A percentile compares a stretch with the other conserved stretches of the same genome.
Conservation (phyloP, 2,888 invertebrate species). For the Hirtodrosophila confusa region DNA sequence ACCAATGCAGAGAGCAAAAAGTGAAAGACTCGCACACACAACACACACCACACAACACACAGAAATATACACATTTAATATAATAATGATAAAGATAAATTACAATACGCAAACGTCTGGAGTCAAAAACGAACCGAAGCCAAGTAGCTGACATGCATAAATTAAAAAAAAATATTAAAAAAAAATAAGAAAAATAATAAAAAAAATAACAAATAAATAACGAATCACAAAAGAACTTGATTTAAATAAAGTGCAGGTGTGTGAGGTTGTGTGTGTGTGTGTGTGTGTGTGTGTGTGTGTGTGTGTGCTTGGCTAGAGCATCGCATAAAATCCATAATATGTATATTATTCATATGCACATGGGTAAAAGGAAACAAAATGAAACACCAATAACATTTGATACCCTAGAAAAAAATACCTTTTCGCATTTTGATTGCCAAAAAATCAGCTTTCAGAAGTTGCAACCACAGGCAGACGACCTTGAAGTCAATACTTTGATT, state of each 20-base stretch:
- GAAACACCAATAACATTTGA: too few relatives aligned
- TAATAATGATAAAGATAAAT: conserved; percentile 70
- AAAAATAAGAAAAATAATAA: conserved; percentile 10
- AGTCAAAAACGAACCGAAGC: conserved; percentile 24
- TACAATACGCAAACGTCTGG: conserved; percentile 50
- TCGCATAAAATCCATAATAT: too few relatives aligned
- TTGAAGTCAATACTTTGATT: too few relatives aligned
- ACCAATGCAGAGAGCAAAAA: conserved; percentile 21
- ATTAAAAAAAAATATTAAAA: conserved; percentile 36
- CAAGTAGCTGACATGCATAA: conserved; percentile 62
- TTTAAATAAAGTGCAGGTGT: conserved; percentile 55
- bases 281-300: too few relatives aligned
- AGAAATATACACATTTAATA: conserved; percentile 47
- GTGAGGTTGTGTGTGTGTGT: background rate
- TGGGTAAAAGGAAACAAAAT: too few relatives aligned
- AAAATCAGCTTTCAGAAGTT: too few relatives aligned
- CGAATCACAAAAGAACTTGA: conserved; percentile 23
- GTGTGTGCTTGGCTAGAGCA: too few relatives aligned
- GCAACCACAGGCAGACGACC: too few relatives aligned
- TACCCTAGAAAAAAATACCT: too few relatives aligned
- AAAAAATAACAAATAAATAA: conserved; percentile 25
- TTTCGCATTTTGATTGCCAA: too few relatives aligned
- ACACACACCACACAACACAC: conserved; percentile 16
- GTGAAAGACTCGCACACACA: conserved; percentile 15
- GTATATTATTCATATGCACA: too few relatives aligned